Evolutionary conservation across 2,797 vertebrate species (phyloP), one percentile per base, ranked within the genome.

Genomic region (Pseudomugil tenellus): DNA sequence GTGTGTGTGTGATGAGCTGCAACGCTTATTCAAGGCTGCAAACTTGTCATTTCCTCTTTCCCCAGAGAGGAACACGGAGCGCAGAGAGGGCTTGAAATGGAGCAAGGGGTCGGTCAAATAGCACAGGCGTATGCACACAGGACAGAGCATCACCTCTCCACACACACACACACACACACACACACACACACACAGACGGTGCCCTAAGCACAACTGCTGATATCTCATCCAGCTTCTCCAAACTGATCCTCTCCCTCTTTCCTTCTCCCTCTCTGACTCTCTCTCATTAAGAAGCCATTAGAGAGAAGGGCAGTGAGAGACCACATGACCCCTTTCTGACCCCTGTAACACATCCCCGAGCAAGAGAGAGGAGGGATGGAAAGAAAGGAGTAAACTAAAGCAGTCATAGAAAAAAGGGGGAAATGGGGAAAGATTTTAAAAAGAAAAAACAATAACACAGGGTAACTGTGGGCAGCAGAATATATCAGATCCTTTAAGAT

Each of bases 31-130:
- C 85, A 71, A 91, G 82, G 71, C 84, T 89, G 88, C 84, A 88
- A 90, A 90, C 41, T 67, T 93, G 91, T 92, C 92, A 92, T 90
- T 92, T 92, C 90, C 86, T 85, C 77, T 91, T 90, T 85, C 70
- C 85, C 83, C 66, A 55, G 77, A 84, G 87, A 85, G 77, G 74
- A 87, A 84, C 75, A 67, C 7, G 28, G 69, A 77, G 81, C 75
- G 70, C 56, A 19, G 84, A 83, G 54, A 89, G 83, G 79, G 74
- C 84, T 84, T 14, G 12, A 76, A 80, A 79, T 74, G 81, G 77
- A 85, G 83, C 74, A 74, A 80, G 75, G 79, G 87, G 79, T 86
- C 67, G 21, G 76, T 77, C 52, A 58, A 69, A 85, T 59, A 71
- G 83, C 58, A 59, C 76, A 43, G 46, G 56, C 43, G 14, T 48